Base-by-base conservation (phyloP, 2,797 vertebrate species). In the Tapera naevia region DNA sequence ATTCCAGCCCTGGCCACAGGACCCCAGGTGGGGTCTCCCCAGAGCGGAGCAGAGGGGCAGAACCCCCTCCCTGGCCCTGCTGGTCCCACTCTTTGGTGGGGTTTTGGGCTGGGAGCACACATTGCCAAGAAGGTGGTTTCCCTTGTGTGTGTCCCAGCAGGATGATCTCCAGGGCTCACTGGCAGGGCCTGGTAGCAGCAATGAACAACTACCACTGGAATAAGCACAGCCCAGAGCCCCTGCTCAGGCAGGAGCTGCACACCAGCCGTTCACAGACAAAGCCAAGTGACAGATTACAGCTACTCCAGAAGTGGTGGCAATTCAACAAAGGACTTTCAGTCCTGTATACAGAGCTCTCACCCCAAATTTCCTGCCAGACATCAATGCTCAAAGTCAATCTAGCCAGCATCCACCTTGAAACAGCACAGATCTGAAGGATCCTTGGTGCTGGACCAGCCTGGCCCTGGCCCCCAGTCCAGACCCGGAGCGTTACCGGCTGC, bases 361-460 rank as follows among this genome's bases (percentile, higher is more conserved):
- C 60, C 67, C 56, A 7, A 3, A 2, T 13, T 9, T n/a, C 11
- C 43, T 12, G 58, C 30, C 60, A 21, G 32, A 4, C 17, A 25
- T 2, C 56, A 50, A 2, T 1, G 4, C 21, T 5, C 14, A 8
- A 7, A 21, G 32, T 2, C 4, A 15, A 22, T 3, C 57, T 25
- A 48, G 46, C 46, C 46, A 2, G 23, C 1, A 7, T 4, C 28
- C 72, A 24, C 72, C 48, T 13, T 13, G 46, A 11, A 13, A 11
- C 0, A 7, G 65, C 65, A 11, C 23, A 9, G 23, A 5, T 9
- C 4, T 39, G 13, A 15, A 32, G 37, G 37, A 17, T 0, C 2
- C 56, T 0, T 0, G 4, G 3, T 14, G 14, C 7, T 4, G 4
- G 64, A 8, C 16, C 0, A 1, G 9, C 24, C 65, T 17, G 43